These are phyloP conservation scores for Anthopleura sola DNA, from an alignment of 64 coral and sea anemone species.

Conservation along the genomic window DNA sequence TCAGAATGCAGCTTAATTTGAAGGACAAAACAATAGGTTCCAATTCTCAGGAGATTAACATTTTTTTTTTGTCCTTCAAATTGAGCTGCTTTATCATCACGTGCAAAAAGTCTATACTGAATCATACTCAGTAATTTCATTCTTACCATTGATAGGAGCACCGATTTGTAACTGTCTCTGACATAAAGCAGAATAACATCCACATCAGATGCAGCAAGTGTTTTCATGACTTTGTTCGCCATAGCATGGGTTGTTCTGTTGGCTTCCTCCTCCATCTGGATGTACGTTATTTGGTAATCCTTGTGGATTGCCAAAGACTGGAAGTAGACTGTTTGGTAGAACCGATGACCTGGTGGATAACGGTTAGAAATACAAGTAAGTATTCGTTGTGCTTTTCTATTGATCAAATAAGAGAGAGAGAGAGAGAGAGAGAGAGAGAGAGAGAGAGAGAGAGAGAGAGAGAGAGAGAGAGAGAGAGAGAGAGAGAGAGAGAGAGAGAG, in stretches of 20 bases:
- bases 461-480: too few species aligned
- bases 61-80: too few species aligned
- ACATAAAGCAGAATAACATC: conserved; percentile 47
- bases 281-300: conserved; percentile 3
- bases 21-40: too few species aligned
- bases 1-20: too few species aligned
- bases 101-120: too few species aligned
- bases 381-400: background rate
- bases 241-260: background rate
- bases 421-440: too few species aligned
- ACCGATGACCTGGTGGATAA: background rate
- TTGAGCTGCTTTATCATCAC: too few species aligned
- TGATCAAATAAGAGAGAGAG: background rate
- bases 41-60: too few species aligned
- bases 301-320: background rate
- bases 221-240: background rate
- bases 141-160: background rate
- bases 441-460: too few species aligned
- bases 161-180: background rate
- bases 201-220: background rate
- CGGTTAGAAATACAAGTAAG: background rate
- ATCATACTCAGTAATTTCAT: too few species aligned
- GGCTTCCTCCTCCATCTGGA: background rate
- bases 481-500: too few species aligned
- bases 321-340: conserved; percentile 23